Percentiles rank a stretch among this genome's conserved stretches.
Evolutionary conservation across 2,113 vertebrate species (phyloP).

Genomic region (Chionodraco myersi): DNA sequence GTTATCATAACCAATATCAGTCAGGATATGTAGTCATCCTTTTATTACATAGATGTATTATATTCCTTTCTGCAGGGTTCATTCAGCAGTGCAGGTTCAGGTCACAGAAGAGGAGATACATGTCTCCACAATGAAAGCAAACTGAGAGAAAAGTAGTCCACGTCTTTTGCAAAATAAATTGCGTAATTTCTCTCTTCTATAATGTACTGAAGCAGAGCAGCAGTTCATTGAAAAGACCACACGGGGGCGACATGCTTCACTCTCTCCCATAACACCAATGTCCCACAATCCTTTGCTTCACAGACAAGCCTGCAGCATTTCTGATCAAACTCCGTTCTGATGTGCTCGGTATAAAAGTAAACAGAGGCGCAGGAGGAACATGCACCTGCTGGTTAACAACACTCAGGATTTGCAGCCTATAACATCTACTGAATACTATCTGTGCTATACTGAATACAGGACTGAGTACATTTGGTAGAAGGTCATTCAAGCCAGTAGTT

Average conservation of each 20-base stretch:
- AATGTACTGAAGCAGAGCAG: constrained; percentile 43
- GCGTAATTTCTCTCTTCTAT: constrained; percentile 13
- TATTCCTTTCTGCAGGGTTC: constrained; percentile 32
- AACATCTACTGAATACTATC: constrained; percentile 27
- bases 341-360: constrained; percentile 57
- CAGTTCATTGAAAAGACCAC: constrained; percentile 54
- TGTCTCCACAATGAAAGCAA: constrained; percentile 35
- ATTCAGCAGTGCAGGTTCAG: constrained; percentile 55
- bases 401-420: constrained; percentile 54
- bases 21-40: neutral
- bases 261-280: constrained; percentile 8
- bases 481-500: constrained; percentile 36
- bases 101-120: constrained; percentile 19
- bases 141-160: constrained; percentile 11
- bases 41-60: constrained; percentile 23
- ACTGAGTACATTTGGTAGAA: constrained; percentile 53
- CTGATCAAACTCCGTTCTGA: constrained; percentile 75
- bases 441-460: constrained; percentile 26
- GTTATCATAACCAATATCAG: constrained; percentile 25
- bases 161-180: constrained; percentile 13
- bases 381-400: constrained; percentile 73
- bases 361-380: constrained; percentile 82
- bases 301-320: constrained; percentile 41
- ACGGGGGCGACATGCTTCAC: constrained; percentile 61
- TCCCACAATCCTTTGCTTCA: constrained; percentile 30